Evolutionary conservation across 1,140 invertebrate species (phyloP), one percentile per base, ranked within the genome.

Genomic region (Meloidogyne chitwoodi): DNA sequence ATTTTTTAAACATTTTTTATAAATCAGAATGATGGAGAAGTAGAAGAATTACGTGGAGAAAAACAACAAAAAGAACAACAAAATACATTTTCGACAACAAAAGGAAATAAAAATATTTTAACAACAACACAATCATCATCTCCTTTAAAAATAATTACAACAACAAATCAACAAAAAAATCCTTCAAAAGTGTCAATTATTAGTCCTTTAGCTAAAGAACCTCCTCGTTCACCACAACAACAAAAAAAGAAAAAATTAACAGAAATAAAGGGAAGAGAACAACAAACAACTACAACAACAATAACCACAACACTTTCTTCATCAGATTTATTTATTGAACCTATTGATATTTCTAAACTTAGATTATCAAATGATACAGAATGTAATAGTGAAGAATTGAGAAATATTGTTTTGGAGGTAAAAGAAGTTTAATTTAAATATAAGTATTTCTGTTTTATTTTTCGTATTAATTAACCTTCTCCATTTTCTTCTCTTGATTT

Each of bases 321-420:
- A 69, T 6, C 74, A 24, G 75, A 74, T 26, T 16, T 56, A n/a
- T 61, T 77, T 34, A 62, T 61, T 56, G 79, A 81, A 70, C 79
- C 82, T 16, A 70, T 82, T 41, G 78, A 76, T 27, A 81, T 82
- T 56, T 62, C 48, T 26, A 26, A 76, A 65, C 44, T 82, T 19
- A 83, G 73, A 27, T 48, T 82, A 26, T 84, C 79, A 19, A 82
- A 82, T 62, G 82, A 82, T 62, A 71, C 82, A 5, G 81, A 82
- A 63, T 82, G 81, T 70, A 82, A 82, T 62, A 78, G 70, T 44
- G 81, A 84, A 65, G 79, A 80, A 34, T 44, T 80, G 27, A 65
- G 79, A 67, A 67, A 38, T 27, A 81, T 80, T 61, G 82, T 80
- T 24, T 31, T 48, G 5, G 74, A 80, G 24, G 79, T 81, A 38